Base-by-base conservation (phyloP, 1,140 invertebrate genomes). In the Hypsibius dujardini region DNA sequence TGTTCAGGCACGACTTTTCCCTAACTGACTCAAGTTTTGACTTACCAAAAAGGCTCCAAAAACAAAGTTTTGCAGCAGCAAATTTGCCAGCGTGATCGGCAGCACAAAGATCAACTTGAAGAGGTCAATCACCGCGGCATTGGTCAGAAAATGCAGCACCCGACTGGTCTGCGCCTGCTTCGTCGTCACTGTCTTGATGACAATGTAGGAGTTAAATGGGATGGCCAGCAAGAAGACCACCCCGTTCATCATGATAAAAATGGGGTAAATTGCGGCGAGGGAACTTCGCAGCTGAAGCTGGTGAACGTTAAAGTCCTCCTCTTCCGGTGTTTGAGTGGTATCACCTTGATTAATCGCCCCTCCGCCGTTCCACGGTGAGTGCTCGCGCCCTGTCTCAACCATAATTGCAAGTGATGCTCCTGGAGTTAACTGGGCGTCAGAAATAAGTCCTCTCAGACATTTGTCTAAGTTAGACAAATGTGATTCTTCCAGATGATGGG, bases 11-110 rank as follows among this genome's bases (percentile, higher is more conserved):
- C 50, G 0, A 56, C 7, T 56, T 7, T 56, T 56, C 7, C 7
- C 50, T 28, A 28, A 28, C 0, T 28, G n/a, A n/a, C n/a, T 7
- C 50, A 7, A 7, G 7, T 56, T n/a, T 56, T 12, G n/a, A 56
- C 50, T 56, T 56, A 56, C 50, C 50, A 56, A 56, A n/a, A 56
- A 56, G n/a, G 50, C 7, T 56, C 50, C 50, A 56, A 56, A 56
- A n/a, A 56, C 50, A n/a, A 56, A 56, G n/a, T 56, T 56, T 56
- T 56, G 50, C 50, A 56, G 50, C 50, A 56, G 50, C n/a, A 56
- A 56, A 56, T 56, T 56, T 7, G 50, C 50, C 50, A 56, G 50
- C n/a, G 50, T 56, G 50, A 56, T 56, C 7, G 50, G 50, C 50
- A 56, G 7, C 7, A 56, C 50, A n/a, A 56, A 56, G 50, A 56